Evolutionary conservation across 2,113 vertebrate species (phyloP), one percentile per base, ranked within the genome.

Genomic region (Poecilia latipinna): DNA sequence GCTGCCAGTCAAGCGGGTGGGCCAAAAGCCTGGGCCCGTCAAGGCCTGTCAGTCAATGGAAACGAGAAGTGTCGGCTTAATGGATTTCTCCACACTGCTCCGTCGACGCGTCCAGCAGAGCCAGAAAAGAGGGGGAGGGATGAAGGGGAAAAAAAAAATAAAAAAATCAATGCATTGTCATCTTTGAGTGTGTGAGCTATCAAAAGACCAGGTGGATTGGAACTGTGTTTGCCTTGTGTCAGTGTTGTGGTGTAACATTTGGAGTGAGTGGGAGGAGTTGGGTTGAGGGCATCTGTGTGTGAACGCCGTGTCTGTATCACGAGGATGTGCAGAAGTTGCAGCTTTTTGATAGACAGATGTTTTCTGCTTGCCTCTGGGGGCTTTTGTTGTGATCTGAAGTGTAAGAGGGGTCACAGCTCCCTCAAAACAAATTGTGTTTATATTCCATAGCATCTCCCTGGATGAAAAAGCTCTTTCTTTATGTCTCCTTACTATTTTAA

Each of bases 61-160:
- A 97, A 99, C 96, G 96, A 97, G 96, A 98, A 96, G 96, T 97
- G 97, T 97, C 96, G 97, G 96, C 96, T 96, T 99, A 98, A 99
- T 99, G 97, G 97, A 97, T 99, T 99, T 98, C 96, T 97, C 96
- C 96, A 96, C 95, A 90, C 95, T 94, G 94, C 95, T 96, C 93
- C 26, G 94, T 96, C 96, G 95, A 92, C 92, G 93, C 92, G 92
- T 94, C 94, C 83, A 92, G 94, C 90, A 94, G 95, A 98, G 85
- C 84, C 39, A 33, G 70, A 57, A 83, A 82, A 78, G 69, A 75
- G 64, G 67, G 66, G 37, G 69, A 39, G 26, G 62, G 12, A 26
- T 19, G 28, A 64, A 39, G 15, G 11, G 3, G 29, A 2, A 33
- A 26, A 4, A 65, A 72, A 63, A 95, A 97, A 97, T 13, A 44